A percentile compares a stretch with the other conserved stretches of the same genome.
phyloP scores from a whole-genome alignment of 2,888 invertebrate species.

The Syrista parreyssii region DNA sequence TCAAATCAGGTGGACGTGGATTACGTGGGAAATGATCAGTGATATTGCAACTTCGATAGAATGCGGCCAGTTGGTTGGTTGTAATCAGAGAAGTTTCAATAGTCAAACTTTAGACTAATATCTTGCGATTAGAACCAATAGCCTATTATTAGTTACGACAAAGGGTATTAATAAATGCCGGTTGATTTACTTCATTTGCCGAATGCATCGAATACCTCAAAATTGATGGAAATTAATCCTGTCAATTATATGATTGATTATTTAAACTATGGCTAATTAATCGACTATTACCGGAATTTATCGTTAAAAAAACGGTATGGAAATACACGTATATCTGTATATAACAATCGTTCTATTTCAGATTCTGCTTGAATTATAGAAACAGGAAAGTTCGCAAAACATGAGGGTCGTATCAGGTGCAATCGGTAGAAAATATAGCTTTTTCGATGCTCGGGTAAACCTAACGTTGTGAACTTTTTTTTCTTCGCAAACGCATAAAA shows the following conservation, averaged over 20 bases:
- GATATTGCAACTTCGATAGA: not conserved
- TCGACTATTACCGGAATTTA: not conserved
- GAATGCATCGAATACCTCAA: too few relatives aligned
- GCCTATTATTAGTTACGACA: constrained; percentile 19
- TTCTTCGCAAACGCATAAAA: too few relatives aligned
- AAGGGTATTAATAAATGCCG: constrained; percentile 1
- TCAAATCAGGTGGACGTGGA: not conserved
- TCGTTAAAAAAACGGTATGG: not conserved
- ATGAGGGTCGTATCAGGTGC: not conserved
- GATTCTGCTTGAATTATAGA: not conserved
- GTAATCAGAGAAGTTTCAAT: constrained; percentile 14
- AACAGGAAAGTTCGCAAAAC: not conserved
- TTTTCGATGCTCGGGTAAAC: not conserved
- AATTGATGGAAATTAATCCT: not conserved
- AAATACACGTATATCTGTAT: not conserved
- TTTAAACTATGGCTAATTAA: not conserved
- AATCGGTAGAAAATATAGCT: not conserved
- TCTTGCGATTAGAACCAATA: constrained; percentile 18
- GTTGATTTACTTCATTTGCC: too few relatives aligned
- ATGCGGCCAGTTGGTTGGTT: not conserved
- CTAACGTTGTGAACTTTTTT: not conserved
- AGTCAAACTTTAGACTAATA: constrained; percentile 20
- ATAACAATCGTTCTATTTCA: not conserved
- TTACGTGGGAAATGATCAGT: not conserved
- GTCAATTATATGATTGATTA: not conserved